phyloP scores from a whole-genome alignment of 2,113 vertebrate genomes.

The Arizona elegans region DNA sequence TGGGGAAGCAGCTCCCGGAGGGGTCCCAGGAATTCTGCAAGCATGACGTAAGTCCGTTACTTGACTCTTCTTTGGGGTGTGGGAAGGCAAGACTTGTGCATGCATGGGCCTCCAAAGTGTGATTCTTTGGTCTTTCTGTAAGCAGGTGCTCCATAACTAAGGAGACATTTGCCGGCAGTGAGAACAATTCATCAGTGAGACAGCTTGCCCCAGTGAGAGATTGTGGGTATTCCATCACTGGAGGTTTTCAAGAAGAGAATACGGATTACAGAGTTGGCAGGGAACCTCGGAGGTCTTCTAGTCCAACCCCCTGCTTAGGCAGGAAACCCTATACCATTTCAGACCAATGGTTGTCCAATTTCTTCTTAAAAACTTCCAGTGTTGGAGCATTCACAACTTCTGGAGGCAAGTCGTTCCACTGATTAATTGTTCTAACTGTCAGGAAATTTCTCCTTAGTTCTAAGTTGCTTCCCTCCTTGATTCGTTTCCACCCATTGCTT shows the following conservation, averaged over 20 bases:
- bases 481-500: no score
- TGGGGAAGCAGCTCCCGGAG: slow-evolving; percentile 65
- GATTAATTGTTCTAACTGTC: no score
- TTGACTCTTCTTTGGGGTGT: slow-evolving; percentile 19
- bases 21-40: slow-evolving; percentile 59
- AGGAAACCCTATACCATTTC: no score
- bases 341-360: no score
- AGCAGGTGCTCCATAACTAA: background rate
- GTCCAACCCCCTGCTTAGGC: no score
- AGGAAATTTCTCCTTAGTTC: no score
- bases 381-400: no score
- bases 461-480: no score
- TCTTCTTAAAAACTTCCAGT: no score
- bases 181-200: background rate
- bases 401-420: no score
- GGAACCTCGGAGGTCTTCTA: no score
- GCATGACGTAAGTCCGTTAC: slow-evolving; percentile 66
- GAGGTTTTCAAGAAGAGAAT: background rate
- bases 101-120: background rate
- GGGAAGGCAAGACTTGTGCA: background rate
- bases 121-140: background rate
- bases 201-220: background rate
- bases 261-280: no score
- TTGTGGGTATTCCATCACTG: background rate
- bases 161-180: background rate